These are phyloP conservation scores for Drosophila multiciliata DNA, from an alignment of 2,888 invertebrate species.

Conservation along the genomic window DNA sequence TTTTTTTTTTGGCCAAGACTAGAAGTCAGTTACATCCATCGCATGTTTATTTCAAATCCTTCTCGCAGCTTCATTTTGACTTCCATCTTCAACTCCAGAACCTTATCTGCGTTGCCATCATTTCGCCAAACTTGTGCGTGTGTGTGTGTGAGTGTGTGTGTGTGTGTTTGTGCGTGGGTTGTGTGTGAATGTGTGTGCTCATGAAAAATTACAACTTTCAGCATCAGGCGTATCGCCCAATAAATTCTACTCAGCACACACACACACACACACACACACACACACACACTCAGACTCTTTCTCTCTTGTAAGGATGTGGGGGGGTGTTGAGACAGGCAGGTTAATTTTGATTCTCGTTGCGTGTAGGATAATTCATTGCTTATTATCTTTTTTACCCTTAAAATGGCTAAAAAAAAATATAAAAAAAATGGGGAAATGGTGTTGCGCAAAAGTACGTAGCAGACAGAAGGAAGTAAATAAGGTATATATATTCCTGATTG, in stretches of 20 bases:
- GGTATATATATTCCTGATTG: neutral
- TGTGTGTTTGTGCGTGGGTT: conserved; percentile 17
- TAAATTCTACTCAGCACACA: conserved; percentile 64
- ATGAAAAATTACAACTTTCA: conserved; percentile 80
- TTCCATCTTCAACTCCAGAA: conserved; percentile 4
- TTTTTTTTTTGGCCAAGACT: conserved; percentile 32
- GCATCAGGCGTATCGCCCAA: conserved; percentile 76
- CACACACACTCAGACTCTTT: neutral
- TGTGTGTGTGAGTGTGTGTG: conserved; percentile 11
- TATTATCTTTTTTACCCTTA: conserved; percentile 70
- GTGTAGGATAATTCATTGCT: conserved; percentile 81
- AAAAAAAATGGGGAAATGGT: neutral
- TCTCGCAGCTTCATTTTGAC: conserved; percentile 22
- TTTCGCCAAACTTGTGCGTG: conserved; percentile 7
- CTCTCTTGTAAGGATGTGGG: neutral
- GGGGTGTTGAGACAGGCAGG: conserved; percentile 33
- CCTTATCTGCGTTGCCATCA: conserved; percentile 17
- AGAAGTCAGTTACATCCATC: conserved; percentile 40
- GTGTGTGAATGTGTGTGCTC: conserved; percentile 24
- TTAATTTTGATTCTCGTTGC: conserved; percentile 79
- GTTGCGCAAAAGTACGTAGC: neutral
- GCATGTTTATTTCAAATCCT: conserved; percentile 50
- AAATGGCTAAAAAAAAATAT: neutral
- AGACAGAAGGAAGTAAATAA: neutral
- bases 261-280: conserved; percentile 32